Evolutionary conservation across 2,797 vertebrate species (phyloP).

Genomic region (Cyprinella venusta): DNA sequence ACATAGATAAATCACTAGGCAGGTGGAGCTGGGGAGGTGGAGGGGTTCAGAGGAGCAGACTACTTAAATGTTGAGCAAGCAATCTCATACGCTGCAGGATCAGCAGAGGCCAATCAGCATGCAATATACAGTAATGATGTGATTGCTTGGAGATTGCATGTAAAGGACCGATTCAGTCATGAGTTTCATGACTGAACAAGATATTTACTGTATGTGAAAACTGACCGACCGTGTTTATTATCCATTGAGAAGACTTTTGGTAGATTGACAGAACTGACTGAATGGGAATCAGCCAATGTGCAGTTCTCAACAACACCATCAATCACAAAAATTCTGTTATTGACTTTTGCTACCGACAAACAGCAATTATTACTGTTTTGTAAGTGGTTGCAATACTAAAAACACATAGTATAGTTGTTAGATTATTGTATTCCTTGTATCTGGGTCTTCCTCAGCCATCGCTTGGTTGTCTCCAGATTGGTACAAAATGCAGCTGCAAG

Average conservation of each 20-base stretch:
- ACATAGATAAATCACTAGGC: too few species aligned
- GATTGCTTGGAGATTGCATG: too few species aligned
- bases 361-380: neutral
- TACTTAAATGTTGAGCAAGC: neutral
- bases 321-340: neutral
- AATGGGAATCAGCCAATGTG: neutral
- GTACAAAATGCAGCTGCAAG: too few species aligned
- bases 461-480: too few species aligned
- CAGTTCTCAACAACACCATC: neutral
- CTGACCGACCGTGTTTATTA: neutral
- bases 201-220: neutral
- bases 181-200: neutral
- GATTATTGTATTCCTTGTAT: too few species aligned
- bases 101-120: neutral
- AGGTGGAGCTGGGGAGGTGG: neutral
- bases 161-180: neutral
- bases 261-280: neutral
- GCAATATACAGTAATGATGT: neutral
- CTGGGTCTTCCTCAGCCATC: too few species aligned
- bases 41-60: neutral
- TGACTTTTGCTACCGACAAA: neutral
- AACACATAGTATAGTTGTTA: neutral
- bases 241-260: neutral
- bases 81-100: neutral
- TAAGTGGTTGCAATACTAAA: neutral